A percentile compares a stretch with the other conserved stretches of the same genome.
phyloP scores from a whole-genome alignment of 30 jellyfish, hydroid and myxozoan species.

The Pelagia noctiluca region DNA sequence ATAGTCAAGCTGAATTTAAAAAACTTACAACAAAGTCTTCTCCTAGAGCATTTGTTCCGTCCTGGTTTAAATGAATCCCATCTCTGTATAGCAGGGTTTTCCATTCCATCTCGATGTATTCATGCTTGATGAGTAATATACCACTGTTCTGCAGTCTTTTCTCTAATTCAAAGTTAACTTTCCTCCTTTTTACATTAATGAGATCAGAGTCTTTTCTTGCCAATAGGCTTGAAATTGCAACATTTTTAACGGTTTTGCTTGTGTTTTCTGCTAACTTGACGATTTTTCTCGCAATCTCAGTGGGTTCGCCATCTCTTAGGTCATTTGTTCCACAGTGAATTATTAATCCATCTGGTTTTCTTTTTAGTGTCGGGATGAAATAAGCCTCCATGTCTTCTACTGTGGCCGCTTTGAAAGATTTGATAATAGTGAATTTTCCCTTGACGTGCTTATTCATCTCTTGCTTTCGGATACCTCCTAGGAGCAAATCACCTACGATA shows the following conservation, averaged over 20 bases:
- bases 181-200: neutral
- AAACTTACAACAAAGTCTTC: neutral
- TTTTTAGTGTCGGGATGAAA: constrained; percentile 1
- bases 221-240: constrained; percentile 29
- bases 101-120: neutral
- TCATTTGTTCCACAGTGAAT: constrained; percentile 13
- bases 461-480: constrained; percentile 21
- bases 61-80: neutral
- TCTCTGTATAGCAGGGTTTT: neutral
- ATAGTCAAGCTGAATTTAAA: neutral
- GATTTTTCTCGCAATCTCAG: neutral
- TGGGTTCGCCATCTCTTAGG: neutral
- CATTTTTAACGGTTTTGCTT: constrained; percentile 7
- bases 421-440: neutral
- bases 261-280: neutral
- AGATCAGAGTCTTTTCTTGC: constrained; percentile 28
- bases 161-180: neutral
- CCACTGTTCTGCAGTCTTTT: neutral
- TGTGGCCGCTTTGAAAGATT: constrained; percentile 22
- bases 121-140: neutral
- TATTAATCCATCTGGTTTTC: constrained; percentile 14
- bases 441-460: constrained; percentile 5
- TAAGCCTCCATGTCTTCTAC: constrained; percentile 28
- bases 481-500: neutral
- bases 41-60: neutral